These are phyloP conservation scores for Venustoraphidia nigricollis DNA, from an alignment of 2,888 invertebrate species.

Conservation along the genomic window DNA sequence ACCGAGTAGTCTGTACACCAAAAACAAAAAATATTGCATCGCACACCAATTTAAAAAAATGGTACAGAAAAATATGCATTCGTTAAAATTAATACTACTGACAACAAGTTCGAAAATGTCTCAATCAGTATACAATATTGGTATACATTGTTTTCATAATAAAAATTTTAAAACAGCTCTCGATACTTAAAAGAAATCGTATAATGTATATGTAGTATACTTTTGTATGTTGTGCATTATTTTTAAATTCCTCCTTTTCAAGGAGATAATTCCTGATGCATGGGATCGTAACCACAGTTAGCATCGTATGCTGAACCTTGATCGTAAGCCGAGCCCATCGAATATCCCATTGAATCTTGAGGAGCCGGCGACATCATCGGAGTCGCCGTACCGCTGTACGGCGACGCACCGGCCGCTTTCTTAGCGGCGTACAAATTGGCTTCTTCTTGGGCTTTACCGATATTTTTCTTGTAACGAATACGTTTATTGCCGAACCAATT, in stretches of 20 bases:
- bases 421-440: slow-evolving; percentile 98
- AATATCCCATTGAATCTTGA: slow-evolving; percentile 87
- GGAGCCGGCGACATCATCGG: slow-evolving; percentile 92
- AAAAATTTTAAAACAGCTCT: too few species aligned
- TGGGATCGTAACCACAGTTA: slow-evolving; percentile 82
- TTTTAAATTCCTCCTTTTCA: slow-evolving; percentile 13
- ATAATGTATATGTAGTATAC: slow-evolving; percentile 16
- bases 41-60: too few species aligned
- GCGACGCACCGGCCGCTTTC: slow-evolving; percentile 72
- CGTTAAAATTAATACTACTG: too few species aligned
- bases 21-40: too few species aligned
- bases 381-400: slow-evolving; percentile 75
- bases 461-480: slow-evolving; percentile 99
- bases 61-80: too few species aligned
- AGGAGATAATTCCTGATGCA: slow-evolving; percentile 76
- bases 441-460: slow-evolving; percentile 98
- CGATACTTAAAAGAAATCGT: too few species aligned
- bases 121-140: slow-evolving; percentile 6
- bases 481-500: slow-evolving; percentile 99
- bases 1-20: too few species aligned
- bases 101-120: too few species aligned
- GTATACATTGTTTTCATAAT: slow-evolving; percentile 9
- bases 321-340: slow-evolving; percentile 85
- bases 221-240: slow-evolving; percentile 12
- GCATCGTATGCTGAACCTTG: slow-evolving; percentile 78